These are phyloP conservation scores for Hydrophis major DNA, from an alignment of 2,797 vertebrate genomes.

Conservation along the genomic window DNA sequence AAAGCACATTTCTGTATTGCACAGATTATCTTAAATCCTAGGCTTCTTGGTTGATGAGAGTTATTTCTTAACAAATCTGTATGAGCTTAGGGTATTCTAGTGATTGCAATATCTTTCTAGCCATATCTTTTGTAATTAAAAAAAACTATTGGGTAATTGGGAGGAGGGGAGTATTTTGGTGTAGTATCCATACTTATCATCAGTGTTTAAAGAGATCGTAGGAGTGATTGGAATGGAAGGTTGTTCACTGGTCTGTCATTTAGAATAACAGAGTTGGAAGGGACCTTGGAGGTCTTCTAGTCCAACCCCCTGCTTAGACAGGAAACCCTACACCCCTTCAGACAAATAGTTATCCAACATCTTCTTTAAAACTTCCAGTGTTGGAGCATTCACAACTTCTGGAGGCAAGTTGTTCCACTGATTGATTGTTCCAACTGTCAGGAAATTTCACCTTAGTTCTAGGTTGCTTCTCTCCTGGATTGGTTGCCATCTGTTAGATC, in stretches of 20 bases:
- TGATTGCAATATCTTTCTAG: not conserved
- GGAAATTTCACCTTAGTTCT: too few species aligned
- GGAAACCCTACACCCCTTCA: too few species aligned
- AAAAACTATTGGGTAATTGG: not conserved
- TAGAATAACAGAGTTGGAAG: too few species aligned
- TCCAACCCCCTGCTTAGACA: too few species aligned
- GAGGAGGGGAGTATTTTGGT: not conserved
- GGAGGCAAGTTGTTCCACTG: too few species aligned
- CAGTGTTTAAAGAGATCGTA: not conserved
- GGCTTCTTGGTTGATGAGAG: not conserved
- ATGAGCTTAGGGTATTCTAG: not conserved
- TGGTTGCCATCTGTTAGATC: too few species aligned
- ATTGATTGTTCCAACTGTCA: too few species aligned
- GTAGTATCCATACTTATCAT: not conserved
- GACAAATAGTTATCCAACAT: too few species aligned
- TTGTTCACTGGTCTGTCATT: not conserved
- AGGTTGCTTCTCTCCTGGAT: too few species aligned
- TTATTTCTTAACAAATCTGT: not conserved
- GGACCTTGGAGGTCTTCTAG: too few species aligned
- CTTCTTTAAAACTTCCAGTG: too few species aligned
- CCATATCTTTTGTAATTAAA: not conserved
- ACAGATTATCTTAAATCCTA: not conserved
- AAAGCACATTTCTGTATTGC: not conserved
- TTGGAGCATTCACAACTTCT: too few species aligned
- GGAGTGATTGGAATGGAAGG: not conserved